Base-by-base conservation (phyloP, 2,113 vertebrate species). In the Leucoraja erinaceus region DNA sequence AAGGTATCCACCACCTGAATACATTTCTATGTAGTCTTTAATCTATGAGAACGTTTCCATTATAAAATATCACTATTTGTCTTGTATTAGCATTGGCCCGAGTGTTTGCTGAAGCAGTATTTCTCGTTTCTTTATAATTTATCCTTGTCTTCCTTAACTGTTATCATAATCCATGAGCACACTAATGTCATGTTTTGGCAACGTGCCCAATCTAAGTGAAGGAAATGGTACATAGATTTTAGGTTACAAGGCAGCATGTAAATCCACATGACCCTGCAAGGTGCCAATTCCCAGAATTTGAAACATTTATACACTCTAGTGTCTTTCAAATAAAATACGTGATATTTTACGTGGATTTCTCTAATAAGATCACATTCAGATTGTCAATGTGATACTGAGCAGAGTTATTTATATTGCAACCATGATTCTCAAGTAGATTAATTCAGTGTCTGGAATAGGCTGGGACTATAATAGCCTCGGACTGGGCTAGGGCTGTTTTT, bases 141-240 rank as follows among this genome's bases (percentile, higher is more conserved):
- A 66, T 88, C 63, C 83, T 59, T 88, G 16, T 66, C 83, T 88
- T 88, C 83, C 59, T n/a, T 66, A 86, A 63, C 59, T 88, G 12
- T 88, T 88, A 16, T 66, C 61, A 14, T 63, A 59, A 63, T 66
- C 83, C 59, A 88, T 18, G 28, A 61, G 83, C 20, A 31, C 59
- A 31, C 61, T 63, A 31, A 88, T 88, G 81, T 59, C 81, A 84
- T 84, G n/a, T 63, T 63, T 28, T 88, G 83, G 59, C 59, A 88
- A 31, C 1, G 28, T 7, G 12, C 59, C n/a, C 83, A 18, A 83
- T 4, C 83, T 63, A 61, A 63, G 28, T 63, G 63, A 88, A 88
- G n/a, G 31, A 88, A 88, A 88, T 88, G 31, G 12, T 63, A 63
- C 83, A 66, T 1, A 18, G 12, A 66, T 18, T 33, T n/a, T n/a